phyloP scores from a whole-genome alignment of 2,797 vertebrate species.

The Tinamus major region DNA sequence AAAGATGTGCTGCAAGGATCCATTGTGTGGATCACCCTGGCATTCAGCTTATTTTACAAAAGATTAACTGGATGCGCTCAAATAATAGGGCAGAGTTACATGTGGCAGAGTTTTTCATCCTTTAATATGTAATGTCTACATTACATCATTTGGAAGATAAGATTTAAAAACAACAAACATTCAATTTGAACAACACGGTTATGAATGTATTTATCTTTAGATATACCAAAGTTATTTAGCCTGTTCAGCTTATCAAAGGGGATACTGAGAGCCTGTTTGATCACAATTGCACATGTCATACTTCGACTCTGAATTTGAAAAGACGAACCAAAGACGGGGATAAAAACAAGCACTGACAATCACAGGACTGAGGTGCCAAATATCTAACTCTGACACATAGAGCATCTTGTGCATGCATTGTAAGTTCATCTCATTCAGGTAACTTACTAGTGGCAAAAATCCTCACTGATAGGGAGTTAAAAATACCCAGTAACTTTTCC shows the following conservation, averaged over 20 bases:
- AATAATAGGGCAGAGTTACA: not conserved
- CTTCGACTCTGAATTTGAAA: not conserved
- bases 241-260: not conserved
- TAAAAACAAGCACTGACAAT: not conserved
- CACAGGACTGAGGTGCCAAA: not conserved
- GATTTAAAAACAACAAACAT: not conserved
- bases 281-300: not conserved
- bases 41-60: not conserved
- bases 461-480: not conserved
- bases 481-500: not conserved
- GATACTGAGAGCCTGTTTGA: not conserved
- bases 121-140: not conserved
- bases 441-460: not conserved
- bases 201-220: not conserved
- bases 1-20: not conserved
- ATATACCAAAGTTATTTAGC: not conserved
- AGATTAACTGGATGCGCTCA: not conserved
- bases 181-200: not conserved
- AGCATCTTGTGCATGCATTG: not conserved
- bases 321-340: not conserved
- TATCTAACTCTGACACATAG: not conserved
- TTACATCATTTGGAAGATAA: not conserved
- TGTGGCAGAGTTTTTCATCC: not conserved
- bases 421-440: not conserved
- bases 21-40: fast-evolving